Evolutionary conservation across 2,113 vertebrate genomes (phyloP).

Genomic region (Empidonax traillii): DNA sequence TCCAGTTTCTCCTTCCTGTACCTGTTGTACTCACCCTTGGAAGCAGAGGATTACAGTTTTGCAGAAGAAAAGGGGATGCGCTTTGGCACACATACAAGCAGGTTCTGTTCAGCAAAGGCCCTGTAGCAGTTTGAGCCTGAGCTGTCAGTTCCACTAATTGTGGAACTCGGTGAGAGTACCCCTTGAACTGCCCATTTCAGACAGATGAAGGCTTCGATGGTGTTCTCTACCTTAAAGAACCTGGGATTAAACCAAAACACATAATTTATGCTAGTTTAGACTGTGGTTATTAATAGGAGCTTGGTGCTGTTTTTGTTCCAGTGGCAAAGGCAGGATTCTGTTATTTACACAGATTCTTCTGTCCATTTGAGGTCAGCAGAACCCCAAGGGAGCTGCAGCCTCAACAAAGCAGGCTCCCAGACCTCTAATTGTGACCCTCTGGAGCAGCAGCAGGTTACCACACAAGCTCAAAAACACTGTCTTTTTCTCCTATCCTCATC

Average conservation of each 20-base stretch:
- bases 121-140: background rate
- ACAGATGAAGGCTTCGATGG: background rate
- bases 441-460: background rate
- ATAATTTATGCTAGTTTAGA: background rate
- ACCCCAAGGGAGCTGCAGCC: background rate
- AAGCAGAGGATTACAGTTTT: background rate
- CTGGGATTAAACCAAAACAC: background rate
- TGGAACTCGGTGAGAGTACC: background rate
- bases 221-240: background rate
- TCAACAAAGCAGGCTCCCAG: rapidly evolving
- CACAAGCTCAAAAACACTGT: background rate
- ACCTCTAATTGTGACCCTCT: background rate
- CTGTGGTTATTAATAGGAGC: background rate
- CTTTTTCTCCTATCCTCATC: background rate
- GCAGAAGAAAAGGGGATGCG: background rate
- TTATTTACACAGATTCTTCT: background rate
- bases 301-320: background rate
- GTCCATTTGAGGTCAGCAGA: background rate
- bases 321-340: background rate
- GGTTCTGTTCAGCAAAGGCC: background rate
- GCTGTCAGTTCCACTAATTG: background rate
- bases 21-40: background rate
- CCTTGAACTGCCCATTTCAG: background rate
- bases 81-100: background rate
- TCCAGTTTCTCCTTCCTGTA: background rate